These are phyloP conservation scores for Pogonocherus hispidulus DNA, from an alignment of 2,888 invertebrate species.

Conservation along the genomic window DNA sequence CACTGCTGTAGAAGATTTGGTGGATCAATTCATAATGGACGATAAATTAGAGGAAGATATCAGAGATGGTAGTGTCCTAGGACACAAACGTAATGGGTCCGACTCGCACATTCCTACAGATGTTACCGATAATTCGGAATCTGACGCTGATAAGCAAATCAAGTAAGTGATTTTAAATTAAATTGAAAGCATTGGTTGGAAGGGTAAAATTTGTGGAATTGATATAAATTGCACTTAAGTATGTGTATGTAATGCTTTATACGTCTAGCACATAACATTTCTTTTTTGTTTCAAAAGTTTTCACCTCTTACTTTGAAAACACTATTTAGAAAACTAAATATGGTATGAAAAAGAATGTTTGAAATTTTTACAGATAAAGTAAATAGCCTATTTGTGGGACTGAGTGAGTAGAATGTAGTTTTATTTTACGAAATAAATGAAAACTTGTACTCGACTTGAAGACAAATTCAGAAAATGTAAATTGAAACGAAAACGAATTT, in stretches of 20 bases:
- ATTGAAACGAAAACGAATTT: too few relatives aligned
- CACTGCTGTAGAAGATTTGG: constrained; percentile 29
- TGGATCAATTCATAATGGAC: constrained; percentile 58
- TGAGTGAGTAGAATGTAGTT: too few relatives aligned
- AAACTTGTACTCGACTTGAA: too few relatives aligned
- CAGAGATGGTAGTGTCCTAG: constrained; percentile 27
- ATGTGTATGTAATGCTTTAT: not conserved
- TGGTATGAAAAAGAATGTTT: too few relatives aligned
- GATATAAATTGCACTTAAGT: too few relatives aligned
- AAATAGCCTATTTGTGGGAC: too few relatives aligned
- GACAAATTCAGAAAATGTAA: too few relatives aligned
- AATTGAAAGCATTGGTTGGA: constrained; percentile 20
- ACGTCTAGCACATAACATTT: not conserved
- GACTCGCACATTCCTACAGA: constrained; percentile 75
- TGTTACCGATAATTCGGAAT: constrained; percentile 86
- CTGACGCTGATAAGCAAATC: constrained; percentile 78
- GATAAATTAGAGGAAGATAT: constrained; percentile 45
- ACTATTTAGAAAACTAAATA: too few relatives aligned
- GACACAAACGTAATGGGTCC: constrained; percentile 34
- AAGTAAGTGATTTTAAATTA: constrained; percentile 67
- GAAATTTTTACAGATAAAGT: too few relatives aligned
- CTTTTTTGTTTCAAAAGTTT: too few relatives aligned
- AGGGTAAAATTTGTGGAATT: not conserved
- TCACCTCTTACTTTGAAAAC: too few relatives aligned
- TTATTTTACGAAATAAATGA: too few relatives aligned